A percentile compares a stretch with the other conserved stretches of the same genome.
These are phyloP conservation scores for Gorilla gorilla DNA, from an alignment of 2,113 vertebrate genomes.

Conservation along the genomic window DNA sequence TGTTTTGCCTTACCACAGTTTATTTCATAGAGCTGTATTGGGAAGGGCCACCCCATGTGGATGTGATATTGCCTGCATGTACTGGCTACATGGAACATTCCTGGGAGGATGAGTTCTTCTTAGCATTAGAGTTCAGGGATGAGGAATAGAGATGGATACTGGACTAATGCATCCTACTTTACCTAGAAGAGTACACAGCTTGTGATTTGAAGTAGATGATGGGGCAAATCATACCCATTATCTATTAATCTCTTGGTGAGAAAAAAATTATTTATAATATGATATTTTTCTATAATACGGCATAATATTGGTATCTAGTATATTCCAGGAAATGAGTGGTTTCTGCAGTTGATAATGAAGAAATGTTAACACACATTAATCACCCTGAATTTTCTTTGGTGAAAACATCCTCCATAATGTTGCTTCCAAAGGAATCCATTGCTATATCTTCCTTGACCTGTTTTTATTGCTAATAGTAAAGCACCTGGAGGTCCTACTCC, in stretches of 20 bases:
- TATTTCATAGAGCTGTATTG: not conserved
- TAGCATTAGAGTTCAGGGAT: not conserved
- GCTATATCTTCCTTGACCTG: slow-evolving; percentile 67
- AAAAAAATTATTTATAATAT: not conserved
- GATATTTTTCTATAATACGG: not conserved
- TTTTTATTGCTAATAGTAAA: slow-evolving; percentile 69
- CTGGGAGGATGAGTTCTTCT: not conserved
- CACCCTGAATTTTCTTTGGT: not conserved
- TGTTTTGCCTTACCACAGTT: not conserved
- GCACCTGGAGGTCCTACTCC: slow-evolving; percentile 37
- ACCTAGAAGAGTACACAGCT: not conserved
- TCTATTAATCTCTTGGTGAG: not conserved
- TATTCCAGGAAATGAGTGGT: not conserved
- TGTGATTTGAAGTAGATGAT: not conserved
- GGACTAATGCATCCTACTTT: not conserved
- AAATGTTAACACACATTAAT: not conserved
- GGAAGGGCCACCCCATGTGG: not conserved
- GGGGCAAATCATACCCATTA: not conserved
- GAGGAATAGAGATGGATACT: not conserved
- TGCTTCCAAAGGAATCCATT: slow-evolving; percentile 54
- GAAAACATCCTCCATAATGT: slow-evolving; percentile 19
- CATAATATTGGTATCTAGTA: not conserved
- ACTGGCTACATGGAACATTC: not conserved
- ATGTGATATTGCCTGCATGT: not conserved
- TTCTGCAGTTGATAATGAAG: not conserved